A percentile compares a stretch with the other conserved stretches of the same genome.
Conservation (phyloP, 2,797 vertebrate species). For the Poeciliopsis infans region DNA sequence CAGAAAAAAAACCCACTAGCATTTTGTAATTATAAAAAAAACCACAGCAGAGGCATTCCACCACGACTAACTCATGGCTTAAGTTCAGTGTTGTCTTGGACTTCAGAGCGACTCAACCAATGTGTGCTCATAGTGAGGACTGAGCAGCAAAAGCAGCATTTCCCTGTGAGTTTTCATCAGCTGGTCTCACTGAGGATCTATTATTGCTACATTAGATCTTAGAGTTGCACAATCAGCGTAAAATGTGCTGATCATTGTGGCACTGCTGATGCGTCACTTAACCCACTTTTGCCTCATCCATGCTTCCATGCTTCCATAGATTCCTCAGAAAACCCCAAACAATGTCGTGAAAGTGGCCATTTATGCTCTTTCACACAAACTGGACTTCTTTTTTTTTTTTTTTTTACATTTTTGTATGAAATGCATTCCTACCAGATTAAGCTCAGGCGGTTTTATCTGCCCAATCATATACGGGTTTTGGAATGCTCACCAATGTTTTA, state of each 20-base stretch:
- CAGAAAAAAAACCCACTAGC: not conserved
- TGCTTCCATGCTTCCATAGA: not conserved
- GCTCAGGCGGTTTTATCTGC: not conserved
- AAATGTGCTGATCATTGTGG: not conserved
- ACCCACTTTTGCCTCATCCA: too few species aligned
- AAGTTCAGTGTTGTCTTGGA: not conserved
- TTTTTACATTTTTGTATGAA: not conserved
- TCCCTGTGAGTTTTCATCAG: not conserved
- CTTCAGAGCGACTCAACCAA: not conserved
- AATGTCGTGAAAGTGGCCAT: not conserved
- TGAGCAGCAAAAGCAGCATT: not conserved
- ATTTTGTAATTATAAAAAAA: conserved; percentile 1
- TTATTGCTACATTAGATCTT: not conserved
- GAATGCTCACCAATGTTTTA: not conserved
- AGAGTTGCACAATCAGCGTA: not conserved
- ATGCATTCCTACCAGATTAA: not conserved
- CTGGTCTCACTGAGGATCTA: not conserved
- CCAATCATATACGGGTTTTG: not conserved
- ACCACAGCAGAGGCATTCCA: not conserved
- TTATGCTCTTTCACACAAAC: not conserved
- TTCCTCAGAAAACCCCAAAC: not conserved
- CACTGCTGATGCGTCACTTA: not conserved
- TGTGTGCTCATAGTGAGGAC: not conserved
- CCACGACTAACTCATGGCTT: not conserved
- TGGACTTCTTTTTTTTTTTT: too few species aligned